Evolutionary conservation across 2,113 vertebrate species (phyloP).

Genomic region (Sphyrna mokarran): DNA sequence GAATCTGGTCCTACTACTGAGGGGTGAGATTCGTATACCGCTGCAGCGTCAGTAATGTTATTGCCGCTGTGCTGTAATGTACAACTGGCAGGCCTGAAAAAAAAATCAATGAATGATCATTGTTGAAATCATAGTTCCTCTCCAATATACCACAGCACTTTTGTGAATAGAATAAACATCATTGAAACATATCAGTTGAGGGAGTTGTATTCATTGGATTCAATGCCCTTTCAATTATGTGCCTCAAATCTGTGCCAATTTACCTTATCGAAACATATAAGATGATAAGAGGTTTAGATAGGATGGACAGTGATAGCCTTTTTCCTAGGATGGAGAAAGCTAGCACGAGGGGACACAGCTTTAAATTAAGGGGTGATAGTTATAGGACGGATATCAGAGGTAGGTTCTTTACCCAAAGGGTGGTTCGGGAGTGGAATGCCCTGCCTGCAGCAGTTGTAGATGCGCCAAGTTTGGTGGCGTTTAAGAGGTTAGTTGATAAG

Average conservation of each 20-base stretch:
- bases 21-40: conserved; percentile 74
- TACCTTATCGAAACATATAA: no score
- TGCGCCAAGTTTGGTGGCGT: no score
- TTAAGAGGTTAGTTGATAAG: no score
- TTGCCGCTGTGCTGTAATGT: conserved; percentile 69
- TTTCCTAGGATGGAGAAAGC: no score
- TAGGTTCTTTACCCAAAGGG: no score
- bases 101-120: background rate
- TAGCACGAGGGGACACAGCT: no score
- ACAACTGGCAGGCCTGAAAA: conserved; percentile 75
- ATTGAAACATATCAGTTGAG: background rate
- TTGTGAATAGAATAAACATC: background rate
- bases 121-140: background rate
- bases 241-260: background rate
- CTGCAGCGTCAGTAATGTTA: conserved; percentile 66
- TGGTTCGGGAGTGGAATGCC: no score
- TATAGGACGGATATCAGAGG: no score
- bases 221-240: conserved; percentile 2
- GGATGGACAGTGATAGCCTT: no score
- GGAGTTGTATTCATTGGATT: background rate
- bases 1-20: conserved; percentile 70
- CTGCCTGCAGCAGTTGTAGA: no score
- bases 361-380: no score
- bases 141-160: background rate
- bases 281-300: no score